phyloP scores from a whole-genome alignment of 2,797 vertebrate species.

The Calcarius lapponicus region DNA sequence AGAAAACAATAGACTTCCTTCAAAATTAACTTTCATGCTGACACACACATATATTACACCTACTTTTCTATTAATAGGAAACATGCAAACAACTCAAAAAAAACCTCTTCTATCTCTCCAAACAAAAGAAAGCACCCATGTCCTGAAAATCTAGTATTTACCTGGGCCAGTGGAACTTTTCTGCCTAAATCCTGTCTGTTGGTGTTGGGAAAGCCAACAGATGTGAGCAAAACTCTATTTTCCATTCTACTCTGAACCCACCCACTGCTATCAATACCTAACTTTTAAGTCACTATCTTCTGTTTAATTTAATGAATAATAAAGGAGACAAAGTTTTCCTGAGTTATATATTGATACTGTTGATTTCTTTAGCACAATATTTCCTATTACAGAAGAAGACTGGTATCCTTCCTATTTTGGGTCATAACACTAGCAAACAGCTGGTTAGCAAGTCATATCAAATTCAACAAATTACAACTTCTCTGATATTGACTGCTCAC shows the following conservation, averaged over 20 bases:
- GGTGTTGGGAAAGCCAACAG: neutral
- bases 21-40: neutral
- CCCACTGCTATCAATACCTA: neutral
- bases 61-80: neutral
- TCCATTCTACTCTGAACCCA: neutral
- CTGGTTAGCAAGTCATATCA: neutral
- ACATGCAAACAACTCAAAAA: neutral
- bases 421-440: neutral
- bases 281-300: neutral
- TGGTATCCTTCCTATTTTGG: neutral
- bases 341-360: neutral
- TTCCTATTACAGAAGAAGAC: neutral
- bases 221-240: neutral
- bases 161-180: fast-evolving
- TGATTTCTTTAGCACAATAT: neutral
- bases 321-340: neutral
- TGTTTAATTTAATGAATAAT: neutral
- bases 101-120: neutral
- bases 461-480: neutral
- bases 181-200: neutral
- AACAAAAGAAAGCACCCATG: neutral
- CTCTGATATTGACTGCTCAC: neutral
- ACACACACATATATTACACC: neutral
- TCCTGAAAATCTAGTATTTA: neutral
- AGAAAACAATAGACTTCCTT: neutral